phyloP scores from a whole-genome alignment of 2,113 vertebrate species.

The Gambusia holbrooki region DNA sequence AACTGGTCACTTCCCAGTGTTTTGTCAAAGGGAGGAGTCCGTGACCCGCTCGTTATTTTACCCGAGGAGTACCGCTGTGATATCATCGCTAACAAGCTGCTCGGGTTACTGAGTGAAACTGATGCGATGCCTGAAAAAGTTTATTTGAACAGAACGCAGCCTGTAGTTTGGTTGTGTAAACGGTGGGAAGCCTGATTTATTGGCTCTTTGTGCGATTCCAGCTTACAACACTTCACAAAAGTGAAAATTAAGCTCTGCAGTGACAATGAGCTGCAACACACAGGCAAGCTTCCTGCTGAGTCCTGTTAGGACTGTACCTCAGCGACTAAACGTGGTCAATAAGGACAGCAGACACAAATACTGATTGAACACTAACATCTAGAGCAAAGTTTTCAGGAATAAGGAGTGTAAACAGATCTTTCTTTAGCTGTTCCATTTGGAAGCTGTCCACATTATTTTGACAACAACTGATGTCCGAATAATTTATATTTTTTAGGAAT shows the following conservation, averaged over 20 bases:
- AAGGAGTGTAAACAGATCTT: neutral
- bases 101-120: constrained; percentile 11
- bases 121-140: neutral
- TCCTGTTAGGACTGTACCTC: neutral
- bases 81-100: constrained; percentile 37
- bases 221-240: constrained; percentile 3
- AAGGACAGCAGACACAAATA: neutral
- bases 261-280: neutral
- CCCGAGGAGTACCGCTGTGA: constrained; percentile 25
- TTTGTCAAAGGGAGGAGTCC: constrained; percentile 52
- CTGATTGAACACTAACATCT: neutral
- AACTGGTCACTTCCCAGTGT: constrained; percentile 65
- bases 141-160: neutral
- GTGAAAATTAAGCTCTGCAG: neutral
- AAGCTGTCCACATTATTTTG: too few species aligned
- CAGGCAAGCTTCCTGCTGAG: neutral
- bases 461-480: too few species aligned
- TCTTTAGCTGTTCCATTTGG: neutral
- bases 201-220: neutral
- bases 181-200: neutral
- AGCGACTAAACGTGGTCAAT: neutral
- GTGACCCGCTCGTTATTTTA: constrained; percentile 58
- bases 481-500: too few species aligned
- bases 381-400: neutral
- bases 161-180: neutral